phyloP scores from a whole-genome alignment of 2,888 invertebrate species.

The Spatulosminthurus flaviceps region DNA sequence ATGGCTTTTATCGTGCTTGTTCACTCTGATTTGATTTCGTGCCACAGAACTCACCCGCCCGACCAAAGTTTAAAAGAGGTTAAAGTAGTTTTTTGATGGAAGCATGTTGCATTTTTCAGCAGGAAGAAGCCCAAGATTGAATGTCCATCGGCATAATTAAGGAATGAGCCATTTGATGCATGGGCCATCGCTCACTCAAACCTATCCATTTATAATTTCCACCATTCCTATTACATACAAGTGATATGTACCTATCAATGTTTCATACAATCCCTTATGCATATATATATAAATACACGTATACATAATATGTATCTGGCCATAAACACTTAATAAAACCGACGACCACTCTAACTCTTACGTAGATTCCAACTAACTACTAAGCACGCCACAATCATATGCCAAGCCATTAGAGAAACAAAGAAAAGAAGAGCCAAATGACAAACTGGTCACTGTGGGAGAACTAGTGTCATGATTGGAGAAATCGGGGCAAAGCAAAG shows the following conservation, averaged over 20 bases:
- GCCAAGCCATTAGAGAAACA: neutral
- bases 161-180: constrained; percentile 27
- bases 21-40: constrained; percentile 39
- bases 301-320: too few species aligned
- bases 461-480: constrained; percentile 4
- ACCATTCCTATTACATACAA: too few species aligned
- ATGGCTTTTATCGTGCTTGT: constrained; percentile 21
- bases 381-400: neutral
- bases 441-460: constrained; percentile 10
- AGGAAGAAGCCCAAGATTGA: constrained; percentile 43
- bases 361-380: too few species aligned
- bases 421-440: constrained; percentile 9
- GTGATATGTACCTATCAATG: too few species aligned
- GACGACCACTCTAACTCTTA: neutral
- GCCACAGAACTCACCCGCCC: constrained; percentile 23
- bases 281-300: too few species aligned
- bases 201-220: constrained; percentile 38
- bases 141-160: constrained; percentile 44
- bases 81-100: constrained; percentile 36
- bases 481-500: neutral
- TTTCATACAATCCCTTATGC: too few species aligned
- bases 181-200: constrained; percentile 26
- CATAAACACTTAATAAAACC: too few species aligned
- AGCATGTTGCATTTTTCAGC: constrained; percentile 43
- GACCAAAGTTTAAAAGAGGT: constrained; percentile 40